These are phyloP conservation scores for Drymodes brunneopygia DNA, from an alignment of 2,113 vertebrate species.

Conservation along the genomic window DNA sequence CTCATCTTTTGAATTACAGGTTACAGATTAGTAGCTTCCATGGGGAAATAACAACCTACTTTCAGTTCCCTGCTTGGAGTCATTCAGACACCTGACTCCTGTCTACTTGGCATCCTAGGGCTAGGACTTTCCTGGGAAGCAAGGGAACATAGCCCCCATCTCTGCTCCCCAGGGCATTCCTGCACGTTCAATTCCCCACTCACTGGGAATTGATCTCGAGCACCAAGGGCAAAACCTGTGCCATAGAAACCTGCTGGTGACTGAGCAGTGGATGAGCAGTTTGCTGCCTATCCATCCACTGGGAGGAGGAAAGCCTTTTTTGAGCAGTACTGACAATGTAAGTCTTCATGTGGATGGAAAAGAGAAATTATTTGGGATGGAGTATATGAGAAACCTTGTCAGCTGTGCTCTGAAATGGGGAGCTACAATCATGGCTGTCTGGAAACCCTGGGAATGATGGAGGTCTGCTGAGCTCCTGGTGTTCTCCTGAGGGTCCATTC, in stretches of 20 bases:
- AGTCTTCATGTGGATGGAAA: background rate
- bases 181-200: fast-evolving
- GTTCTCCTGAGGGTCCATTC: background rate
- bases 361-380: background rate
- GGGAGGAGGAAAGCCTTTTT: background rate
- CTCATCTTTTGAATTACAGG: too few species aligned
- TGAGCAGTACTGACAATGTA: background rate
- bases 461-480: background rate
- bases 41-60: background rate
- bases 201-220: fast-evolving
- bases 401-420: background rate
- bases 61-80: background rate
- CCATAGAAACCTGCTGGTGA: background rate
- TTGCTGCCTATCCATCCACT: background rate
- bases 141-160: fast-evolving
- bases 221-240: background rate
- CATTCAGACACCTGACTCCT: background rate
- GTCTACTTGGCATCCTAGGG: fast-evolving
- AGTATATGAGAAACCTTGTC: background rate
- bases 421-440: background rate
- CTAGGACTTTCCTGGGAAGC: background rate
- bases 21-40: background rate
- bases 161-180: background rate
- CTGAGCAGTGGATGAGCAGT: background rate
- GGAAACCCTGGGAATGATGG: background rate